phyloP scores from a whole-genome alignment of 1,140 invertebrate species.

The Melitaea cinxia region DNA sequence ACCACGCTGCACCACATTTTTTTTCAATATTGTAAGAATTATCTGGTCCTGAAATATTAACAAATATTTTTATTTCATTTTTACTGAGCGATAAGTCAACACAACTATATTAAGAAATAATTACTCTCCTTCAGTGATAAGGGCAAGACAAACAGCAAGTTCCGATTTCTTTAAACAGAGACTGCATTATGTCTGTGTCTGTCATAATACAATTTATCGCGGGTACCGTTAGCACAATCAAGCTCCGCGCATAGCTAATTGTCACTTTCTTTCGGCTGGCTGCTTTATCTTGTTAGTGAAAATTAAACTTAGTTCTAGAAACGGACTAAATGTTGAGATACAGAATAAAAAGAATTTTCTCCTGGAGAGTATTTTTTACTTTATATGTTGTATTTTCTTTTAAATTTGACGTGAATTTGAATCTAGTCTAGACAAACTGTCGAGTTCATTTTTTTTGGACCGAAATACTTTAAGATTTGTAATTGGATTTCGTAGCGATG shows the following conservation, averaged over 20 bases:
- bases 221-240: constrained; percentile 51
- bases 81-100: too few relatives aligned
- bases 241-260: constrained; percentile 58
- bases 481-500: too few relatives aligned
- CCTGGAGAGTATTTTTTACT: not conserved
- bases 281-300: constrained; percentile 51
- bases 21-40: too few relatives aligned
- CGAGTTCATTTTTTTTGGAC: not conserved
- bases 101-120: too few relatives aligned
- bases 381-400: constrained; percentile 4
- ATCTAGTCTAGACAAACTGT: not conserved
- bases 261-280: constrained; percentile 48
- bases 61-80: too few relatives aligned
- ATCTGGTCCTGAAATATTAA: too few relatives aligned
- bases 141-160: not conserved
- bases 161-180: not conserved
- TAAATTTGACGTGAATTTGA: not conserved
- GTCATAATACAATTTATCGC: constrained; percentile 60
- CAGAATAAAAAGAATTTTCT: not conserved
- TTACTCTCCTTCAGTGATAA: too few relatives aligned
- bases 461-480: too few relatives aligned
- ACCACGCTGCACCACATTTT: too few relatives aligned
- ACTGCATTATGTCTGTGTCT: constrained; percentile 12
- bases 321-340: constrained; percentile 25
- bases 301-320: constrained; percentile 38